These are phyloP conservation scores for Nudaria mundana DNA, from an alignment of 2,888 invertebrate species.

Conservation along the genomic window DNA sequence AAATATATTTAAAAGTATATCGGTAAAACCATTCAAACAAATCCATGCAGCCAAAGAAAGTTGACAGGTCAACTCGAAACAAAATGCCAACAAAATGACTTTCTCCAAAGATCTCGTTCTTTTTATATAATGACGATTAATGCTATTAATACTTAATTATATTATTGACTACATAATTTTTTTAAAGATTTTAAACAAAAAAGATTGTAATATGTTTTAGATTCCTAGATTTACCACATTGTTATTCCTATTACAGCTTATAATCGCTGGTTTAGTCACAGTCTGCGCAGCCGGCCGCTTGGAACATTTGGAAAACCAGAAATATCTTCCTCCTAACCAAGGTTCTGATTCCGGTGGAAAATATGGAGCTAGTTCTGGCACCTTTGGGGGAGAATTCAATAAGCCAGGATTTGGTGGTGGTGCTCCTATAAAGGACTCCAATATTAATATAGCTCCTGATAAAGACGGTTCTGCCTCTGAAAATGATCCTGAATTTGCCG, in stretches of 20 bases:
- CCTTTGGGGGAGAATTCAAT: slow-evolving; percentile 3
- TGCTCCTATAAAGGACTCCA: slow-evolving; percentile 39
- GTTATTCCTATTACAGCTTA: neutral
- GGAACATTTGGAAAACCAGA: slow-evolving; percentile 10
- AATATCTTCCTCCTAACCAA: neutral
- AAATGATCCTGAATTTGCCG: neutral
- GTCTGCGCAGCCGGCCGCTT: slow-evolving; percentile 4
- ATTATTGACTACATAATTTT: no score
- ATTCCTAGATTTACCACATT: no score
- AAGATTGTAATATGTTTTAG: no score
- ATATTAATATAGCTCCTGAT: slow-evolving; percentile 62
- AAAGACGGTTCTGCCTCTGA: slow-evolving; percentile 38
- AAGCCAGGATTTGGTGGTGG: slow-evolving; percentile 17
- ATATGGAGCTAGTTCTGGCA: neutral
- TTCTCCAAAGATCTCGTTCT: no score
- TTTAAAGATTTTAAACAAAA: no score
- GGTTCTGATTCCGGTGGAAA: neutral
- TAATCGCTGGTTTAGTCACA: neutral
- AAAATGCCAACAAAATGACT: no score
- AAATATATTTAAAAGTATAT: no score
- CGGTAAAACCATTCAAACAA: no score
- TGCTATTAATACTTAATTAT: no score
- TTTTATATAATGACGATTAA: no score
- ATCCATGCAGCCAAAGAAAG: no score
- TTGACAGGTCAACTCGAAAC: no score